These are phyloP conservation scores for Ptiloglossa arizonensis DNA, from an alignment of 1,140 invertebrate genomes.

Conservation along the genomic window DNA sequence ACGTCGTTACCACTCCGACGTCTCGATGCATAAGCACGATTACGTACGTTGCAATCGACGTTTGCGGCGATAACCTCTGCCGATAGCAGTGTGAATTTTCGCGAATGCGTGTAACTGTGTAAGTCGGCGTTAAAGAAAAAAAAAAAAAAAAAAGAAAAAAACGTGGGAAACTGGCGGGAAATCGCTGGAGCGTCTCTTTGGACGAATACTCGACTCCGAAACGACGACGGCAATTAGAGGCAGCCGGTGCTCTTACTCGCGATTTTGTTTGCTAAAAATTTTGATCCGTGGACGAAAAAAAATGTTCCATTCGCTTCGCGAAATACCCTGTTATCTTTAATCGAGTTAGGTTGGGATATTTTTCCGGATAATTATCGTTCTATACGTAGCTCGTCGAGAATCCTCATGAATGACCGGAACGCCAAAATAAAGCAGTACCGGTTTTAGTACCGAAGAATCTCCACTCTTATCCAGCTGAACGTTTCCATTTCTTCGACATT, in stretches of 20 bases:
- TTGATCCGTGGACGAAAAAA: too few relatives aligned
- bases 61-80: neutral
- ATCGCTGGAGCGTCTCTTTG: neutral
- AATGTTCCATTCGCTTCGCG: too few relatives aligned
- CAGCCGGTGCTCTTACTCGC: neutral
- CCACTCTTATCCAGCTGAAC: too few relatives aligned
- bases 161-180: conserved; percentile 2
- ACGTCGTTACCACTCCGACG: neutral
- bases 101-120: neutral
- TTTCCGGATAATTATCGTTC: too few relatives aligned
- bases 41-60: conserved; percentile 29
- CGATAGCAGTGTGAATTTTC: conserved; percentile 6
- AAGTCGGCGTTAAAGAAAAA: neutral
- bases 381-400: too few relatives aligned
- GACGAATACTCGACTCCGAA: neutral
- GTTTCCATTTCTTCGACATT: too few relatives aligned
- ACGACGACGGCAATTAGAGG: neutral
- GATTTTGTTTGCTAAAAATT: neutral
- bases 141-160: too few relatives aligned
- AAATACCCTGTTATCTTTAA: too few relatives aligned
- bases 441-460: too few relatives aligned
- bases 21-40: conserved; percentile 2
- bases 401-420: too few relatives aligned
- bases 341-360: too few relatives aligned
- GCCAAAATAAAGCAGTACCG: too few relatives aligned